A percentile compares a stretch with the other conserved stretches of the same genome.
Conservation (phyloP, 2,113 vertebrate species). For the Hystrix brachyura region DNA sequence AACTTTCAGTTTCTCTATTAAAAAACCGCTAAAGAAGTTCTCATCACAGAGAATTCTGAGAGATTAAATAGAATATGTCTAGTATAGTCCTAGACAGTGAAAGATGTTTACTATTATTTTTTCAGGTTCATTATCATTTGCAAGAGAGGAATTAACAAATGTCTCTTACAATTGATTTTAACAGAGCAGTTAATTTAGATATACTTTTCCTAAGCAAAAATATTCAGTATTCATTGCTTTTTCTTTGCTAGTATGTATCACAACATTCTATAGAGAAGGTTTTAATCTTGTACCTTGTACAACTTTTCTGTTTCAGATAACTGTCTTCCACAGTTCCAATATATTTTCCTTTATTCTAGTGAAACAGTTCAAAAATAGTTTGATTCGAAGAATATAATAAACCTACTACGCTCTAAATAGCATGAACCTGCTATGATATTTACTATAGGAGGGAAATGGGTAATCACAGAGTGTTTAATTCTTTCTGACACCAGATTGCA, state of each 20-base stretch:
- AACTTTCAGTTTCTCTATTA: neutral
- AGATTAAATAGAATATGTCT: conserved; percentile 15
- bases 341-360: neutral
- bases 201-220: neutral
- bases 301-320: conserved; percentile 7
- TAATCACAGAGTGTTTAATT: neutral
- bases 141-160: neutral
- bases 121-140: conserved; percentile 2
- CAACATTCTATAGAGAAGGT: neutral
- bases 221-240: neutral
- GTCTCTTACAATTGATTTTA: neutral
- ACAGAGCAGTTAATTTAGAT: neutral
- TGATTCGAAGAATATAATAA: neutral
- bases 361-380: neutral
- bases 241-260: neutral
- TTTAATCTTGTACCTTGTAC: neutral
- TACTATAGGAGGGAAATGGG: neutral
- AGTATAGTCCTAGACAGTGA: neutral
- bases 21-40: neutral
- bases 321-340: neutral
- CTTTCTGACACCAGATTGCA: neutral
- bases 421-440: neutral
- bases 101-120: conserved; percentile 27
- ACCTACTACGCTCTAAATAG: neutral
- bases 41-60: neutral